phyloP scores from a whole-genome alignment of 2,797 vertebrate genomes.

The Stomatorhinus walkeri region DNA sequence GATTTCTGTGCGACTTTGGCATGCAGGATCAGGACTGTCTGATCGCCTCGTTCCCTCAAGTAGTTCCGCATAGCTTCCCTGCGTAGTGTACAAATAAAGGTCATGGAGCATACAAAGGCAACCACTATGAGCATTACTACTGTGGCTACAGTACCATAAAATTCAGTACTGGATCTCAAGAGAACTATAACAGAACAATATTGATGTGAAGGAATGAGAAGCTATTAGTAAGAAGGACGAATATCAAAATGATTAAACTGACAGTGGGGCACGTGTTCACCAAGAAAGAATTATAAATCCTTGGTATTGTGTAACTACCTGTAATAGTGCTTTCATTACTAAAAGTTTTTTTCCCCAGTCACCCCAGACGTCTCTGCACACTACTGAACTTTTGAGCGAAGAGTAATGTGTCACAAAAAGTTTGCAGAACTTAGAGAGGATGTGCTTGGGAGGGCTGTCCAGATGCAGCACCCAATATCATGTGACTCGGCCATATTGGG shows the following conservation, averaged over 20 bases:
- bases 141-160: neutral
- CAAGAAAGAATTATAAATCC: too few species aligned
- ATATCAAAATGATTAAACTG: slow-evolving; percentile 22
- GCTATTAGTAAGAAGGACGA: neutral
- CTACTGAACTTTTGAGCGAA: neutral
- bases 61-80: slow-evolving; percentile 99
- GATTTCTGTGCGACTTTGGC: slow-evolving; percentile 98
- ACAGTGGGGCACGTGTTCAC: slow-evolving; percentile 23
- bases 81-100: slow-evolving; percentile 16
- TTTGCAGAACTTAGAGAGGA: neutral
- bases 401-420: neutral
- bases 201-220: neutral
- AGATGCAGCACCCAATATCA: slow-evolving; percentile 57
- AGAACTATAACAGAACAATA: slow-evolving; percentile 19
- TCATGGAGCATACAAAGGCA: neutral
- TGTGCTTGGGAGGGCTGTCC: slow-evolving; percentile 53
- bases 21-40: slow-evolving; percentile 96
- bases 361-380: neutral
- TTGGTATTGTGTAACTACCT: slow-evolving; percentile 17
- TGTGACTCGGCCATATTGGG: slow-evolving; percentile 16
- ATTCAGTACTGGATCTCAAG: neutral
- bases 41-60: slow-evolving; percentile 95
- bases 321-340: slow-evolving; percentile 43
- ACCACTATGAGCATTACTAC: neutral
- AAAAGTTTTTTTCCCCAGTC: slow-evolving; percentile 22